phyloP scores from a whole-genome alignment of 2,797 vertebrate species.

The Jordanella pulchra region DNA sequence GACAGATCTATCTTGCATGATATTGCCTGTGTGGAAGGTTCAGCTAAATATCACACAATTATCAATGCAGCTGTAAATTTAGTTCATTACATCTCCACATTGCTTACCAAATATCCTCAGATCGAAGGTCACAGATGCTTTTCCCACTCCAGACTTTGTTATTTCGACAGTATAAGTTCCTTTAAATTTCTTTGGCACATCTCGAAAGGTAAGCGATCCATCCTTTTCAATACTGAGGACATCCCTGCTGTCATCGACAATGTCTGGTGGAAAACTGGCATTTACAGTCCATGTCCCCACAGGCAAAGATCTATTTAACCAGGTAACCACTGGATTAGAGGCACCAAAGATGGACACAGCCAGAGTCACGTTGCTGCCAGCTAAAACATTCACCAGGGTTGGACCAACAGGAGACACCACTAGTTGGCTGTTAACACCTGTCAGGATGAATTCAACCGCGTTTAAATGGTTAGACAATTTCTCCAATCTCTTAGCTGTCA shows the following conservation, averaged over 20 bases:
- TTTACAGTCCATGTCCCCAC: constrained; percentile 67
- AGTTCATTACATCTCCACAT: background rate
- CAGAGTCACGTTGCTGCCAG: constrained; percentile 69
- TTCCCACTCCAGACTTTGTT: constrained; percentile 53
- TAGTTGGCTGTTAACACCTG: constrained; percentile 55
- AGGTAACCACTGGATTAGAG: constrained; percentile 53
- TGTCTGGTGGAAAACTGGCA: constrained; percentile 5
- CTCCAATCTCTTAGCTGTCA: background rate
- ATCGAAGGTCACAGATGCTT: constrained; percentile 37
- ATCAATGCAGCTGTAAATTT: background rate
- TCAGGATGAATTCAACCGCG: background rate
- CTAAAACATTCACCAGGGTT: constrained; percentile 29
- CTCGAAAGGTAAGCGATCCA: constrained; percentile 71
- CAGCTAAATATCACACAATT: background rate
- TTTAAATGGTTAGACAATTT: background rate
- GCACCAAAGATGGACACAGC: constrained; percentile 59
- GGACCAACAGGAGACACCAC: constrained; percentile 41
- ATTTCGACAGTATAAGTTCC: constrained; percentile 64
- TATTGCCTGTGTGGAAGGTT: background rate
- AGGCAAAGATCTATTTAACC: constrained; percentile 50
- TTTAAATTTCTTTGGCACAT: constrained; percentile 46
- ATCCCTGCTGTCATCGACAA: background rate
- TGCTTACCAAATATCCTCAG: constrained; percentile 76
- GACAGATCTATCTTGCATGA: background rate
- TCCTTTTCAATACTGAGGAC: constrained; percentile 51